phyloP scores from a whole-genome alignment of 2,113 vertebrate species.

The Mormyrus lacerda region DNA sequence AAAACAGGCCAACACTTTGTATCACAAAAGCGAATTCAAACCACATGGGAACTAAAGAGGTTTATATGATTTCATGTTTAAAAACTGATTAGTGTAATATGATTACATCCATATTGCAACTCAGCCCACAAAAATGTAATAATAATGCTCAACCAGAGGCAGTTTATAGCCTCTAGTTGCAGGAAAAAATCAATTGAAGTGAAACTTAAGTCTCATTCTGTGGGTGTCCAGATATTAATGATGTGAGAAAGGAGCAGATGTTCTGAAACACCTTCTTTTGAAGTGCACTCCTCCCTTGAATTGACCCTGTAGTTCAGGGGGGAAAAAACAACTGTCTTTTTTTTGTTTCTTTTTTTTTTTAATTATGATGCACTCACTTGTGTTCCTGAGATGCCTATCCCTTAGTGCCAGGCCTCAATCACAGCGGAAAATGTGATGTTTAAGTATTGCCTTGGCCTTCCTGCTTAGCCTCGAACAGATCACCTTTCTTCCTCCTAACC shows the following conservation, averaged over 20 bases:
- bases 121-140: neutral
- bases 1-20: neutral
- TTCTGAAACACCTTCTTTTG: neutral
- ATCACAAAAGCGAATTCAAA: neutral
- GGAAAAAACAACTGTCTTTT: neutral
- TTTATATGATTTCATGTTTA: neutral
- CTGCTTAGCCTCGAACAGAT: neutral
- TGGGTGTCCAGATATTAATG: neutral
- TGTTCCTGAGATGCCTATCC: neutral
- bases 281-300: neutral
- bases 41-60: neutral
- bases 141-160: neutral
- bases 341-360: neutral
- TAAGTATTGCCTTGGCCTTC: neutral
- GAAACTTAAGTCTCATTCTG: neutral
- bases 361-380: neutral
- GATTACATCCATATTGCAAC: neutral
- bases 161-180: neutral
- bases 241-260: neutral
- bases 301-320: neutral
- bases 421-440: neutral
- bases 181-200: neutral
- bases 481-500: neutral
- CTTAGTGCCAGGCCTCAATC: neutral
- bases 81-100: neutral